phyloP scores from a whole-genome alignment of 2,113 vertebrate genomes.

The Labrus mixtus region DNA sequence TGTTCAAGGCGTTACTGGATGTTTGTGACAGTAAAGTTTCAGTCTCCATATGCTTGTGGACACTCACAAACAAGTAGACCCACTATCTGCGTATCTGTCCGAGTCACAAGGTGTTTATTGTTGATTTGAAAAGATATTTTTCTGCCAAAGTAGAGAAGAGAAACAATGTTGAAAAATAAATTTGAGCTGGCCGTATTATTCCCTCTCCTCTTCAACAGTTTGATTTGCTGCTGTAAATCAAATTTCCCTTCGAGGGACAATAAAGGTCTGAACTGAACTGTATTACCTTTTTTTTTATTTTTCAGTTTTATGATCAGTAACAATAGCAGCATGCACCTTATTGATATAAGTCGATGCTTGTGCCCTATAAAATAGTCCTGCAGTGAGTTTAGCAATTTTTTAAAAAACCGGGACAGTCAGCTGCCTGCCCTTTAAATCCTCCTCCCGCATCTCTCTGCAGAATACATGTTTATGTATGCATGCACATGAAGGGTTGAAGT shows the following conservation, averaged over 20 bases:
- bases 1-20: too few species aligned
- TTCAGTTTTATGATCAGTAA: neutral
- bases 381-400: neutral
- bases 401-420: neutral
- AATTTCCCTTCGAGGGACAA: too few species aligned
- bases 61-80: too few species aligned
- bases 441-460: neutral
- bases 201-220: neutral
- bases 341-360: too few species aligned
- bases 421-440: neutral
- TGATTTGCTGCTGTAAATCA: neutral
- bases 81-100: too few species aligned
- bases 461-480: slow-evolving; percentile 27
- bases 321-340: neutral
- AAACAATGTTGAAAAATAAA: too few species aligned
- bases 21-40: too few species aligned
- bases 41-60: too few species aligned
- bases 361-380: neutral
- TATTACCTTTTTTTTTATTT: neutral
- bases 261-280: too few species aligned
- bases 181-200: neutral
- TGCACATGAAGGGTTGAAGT: neutral
- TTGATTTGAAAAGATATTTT: too few species aligned
- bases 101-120: too few species aligned
- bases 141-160: too few species aligned